Percentiles rank a stretch among this genome's conserved stretches.
These are phyloP conservation scores for Drosophila sp. DNA, from an alignment of 1,140 invertebrate genomes.

Conservation along the genomic window DNA sequence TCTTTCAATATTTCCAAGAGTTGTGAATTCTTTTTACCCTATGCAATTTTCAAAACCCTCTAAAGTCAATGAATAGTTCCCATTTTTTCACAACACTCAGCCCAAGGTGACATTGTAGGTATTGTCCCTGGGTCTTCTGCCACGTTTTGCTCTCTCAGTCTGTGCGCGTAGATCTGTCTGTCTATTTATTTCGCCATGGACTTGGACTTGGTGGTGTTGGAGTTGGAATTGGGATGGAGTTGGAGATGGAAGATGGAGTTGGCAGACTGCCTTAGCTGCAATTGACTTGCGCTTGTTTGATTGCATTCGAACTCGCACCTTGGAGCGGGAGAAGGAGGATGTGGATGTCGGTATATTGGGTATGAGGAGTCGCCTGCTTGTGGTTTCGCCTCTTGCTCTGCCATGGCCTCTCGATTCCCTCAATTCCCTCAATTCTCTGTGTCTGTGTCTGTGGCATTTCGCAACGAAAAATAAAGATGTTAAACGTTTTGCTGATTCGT, in stretches of 20 bases:
- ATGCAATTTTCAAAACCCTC: no score
- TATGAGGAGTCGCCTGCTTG: conserved; percentile 12
- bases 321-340: conserved; percentile 29
- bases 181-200: conserved; percentile 58
- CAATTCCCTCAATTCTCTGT: conserved; percentile 34
- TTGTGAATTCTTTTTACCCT: no score
- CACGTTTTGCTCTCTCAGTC: conserved; percentile 57
- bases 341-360: not conserved
- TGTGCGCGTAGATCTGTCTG: conserved; percentile 65
- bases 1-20: no score
- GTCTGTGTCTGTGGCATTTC: conserved; percentile 66
- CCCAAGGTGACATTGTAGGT: conserved; percentile 43
- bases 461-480: conserved; percentile 78
- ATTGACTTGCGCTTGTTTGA: conserved; percentile 80
- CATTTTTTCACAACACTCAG: not conserved
- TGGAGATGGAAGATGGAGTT: conserved; percentile 24
- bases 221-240: conserved; percentile 10
- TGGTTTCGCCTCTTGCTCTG: conserved; percentile 25
- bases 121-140: conserved; percentile 46
- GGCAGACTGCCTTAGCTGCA: conserved; percentile 51
- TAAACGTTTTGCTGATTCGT: conserved; percentile 83
- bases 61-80: no score
- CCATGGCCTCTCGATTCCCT: conserved; percentile 36
- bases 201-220: conserved; percentile 19
- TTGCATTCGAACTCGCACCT: conserved; percentile 80